phyloP scores from a whole-genome alignment of 2,888 invertebrate species.

The Heteropelma amictum region DNA sequence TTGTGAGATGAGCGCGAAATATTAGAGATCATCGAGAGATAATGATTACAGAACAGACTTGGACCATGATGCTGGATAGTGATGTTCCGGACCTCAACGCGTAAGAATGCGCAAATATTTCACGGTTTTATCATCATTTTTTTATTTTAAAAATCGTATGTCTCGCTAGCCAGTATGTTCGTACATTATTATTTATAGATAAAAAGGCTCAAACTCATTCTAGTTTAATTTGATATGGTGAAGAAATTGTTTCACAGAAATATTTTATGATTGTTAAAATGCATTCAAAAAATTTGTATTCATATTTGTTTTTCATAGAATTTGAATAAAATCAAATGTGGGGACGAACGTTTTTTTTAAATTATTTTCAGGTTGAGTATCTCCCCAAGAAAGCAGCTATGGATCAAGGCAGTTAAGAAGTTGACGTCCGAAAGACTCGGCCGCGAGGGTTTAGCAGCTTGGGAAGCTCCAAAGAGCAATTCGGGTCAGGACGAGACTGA shows the following conservation, averaged over 20 bases:
- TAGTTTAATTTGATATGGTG: no score
- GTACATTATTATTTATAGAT: neutral
- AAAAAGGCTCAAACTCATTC: no score
- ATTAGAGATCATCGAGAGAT: conserved; percentile 68
- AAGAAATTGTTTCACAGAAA: no score
- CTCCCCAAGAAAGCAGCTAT: conserved; percentile 76
- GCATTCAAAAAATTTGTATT: neutral
- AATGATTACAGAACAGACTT: conserved; percentile 78
- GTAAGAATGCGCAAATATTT: conserved; percentile 65
- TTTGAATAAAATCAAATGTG: no score
- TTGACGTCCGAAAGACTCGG: conserved; percentile 76
- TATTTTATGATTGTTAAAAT: no score
- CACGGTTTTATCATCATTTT: neutral
- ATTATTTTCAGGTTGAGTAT: conserved; percentile 65
- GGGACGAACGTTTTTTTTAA: no score
- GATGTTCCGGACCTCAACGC: conserved; percentile 76
- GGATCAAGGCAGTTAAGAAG: conserved; percentile 78
- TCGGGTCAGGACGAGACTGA: conserved; percentile 65
- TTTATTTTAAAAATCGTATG: neutral
- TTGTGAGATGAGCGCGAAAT: conserved; percentile 51
- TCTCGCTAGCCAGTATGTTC: neutral
- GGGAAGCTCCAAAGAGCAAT: conserved; percentile 72
- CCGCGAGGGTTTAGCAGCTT: conserved; percentile 75
- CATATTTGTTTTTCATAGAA: neutral
- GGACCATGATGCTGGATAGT: conserved; percentile 78